Percentiles rank a stretch among this genome's conserved stretches.
phyloP scores from a whole-genome alignment of 2,888 invertebrate genomes.

The Subacronicta megacephala region DNA sequence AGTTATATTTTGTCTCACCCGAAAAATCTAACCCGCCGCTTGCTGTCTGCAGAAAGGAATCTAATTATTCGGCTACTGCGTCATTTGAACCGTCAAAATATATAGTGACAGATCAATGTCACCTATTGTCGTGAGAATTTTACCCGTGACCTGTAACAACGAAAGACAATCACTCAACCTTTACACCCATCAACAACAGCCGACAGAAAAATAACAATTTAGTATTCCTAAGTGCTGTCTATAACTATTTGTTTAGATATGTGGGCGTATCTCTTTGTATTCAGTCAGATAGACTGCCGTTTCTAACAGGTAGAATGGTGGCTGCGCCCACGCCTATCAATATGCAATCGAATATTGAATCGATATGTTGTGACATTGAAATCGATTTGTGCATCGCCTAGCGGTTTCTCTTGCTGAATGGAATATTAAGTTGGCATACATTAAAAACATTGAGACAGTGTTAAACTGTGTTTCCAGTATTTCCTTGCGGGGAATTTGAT shows the following conservation, averaged over 20 bases:
- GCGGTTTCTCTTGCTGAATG: slow-evolving; percentile 40
- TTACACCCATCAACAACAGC: background rate
- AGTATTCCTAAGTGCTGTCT: slow-evolving; percentile 9
- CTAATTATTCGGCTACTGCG: too few relatives aligned
- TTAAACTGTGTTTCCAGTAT: too few relatives aligned
- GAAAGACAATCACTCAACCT: background rate
- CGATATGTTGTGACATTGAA: slow-evolving; percentile 57
- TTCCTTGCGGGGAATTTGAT: too few relatives aligned
- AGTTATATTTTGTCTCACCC: too few relatives aligned
- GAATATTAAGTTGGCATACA: slow-evolving; percentile 32
- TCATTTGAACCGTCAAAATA: too few relatives aligned
- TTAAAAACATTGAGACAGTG: too few relatives aligned
- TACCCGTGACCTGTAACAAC: too few relatives aligned
- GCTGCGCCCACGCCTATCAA: slow-evolving; percentile 44
- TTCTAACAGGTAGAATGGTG: slow-evolving; percentile 44
- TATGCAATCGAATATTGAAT: slow-evolving; percentile 39
- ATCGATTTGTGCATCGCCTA: slow-evolving; percentile 26
- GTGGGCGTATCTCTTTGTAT: slow-evolving; percentile 50
- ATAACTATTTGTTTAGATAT: slow-evolving; percentile 25
- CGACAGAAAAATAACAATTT: slow-evolving; percentile 8
- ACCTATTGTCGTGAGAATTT: too few relatives aligned
- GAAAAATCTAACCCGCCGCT: too few relatives aligned
- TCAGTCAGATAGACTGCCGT: slow-evolving; percentile 38
- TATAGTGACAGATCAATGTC: too few relatives aligned
- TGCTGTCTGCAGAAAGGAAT: too few relatives aligned